Evolutionary conservation across 1,140 invertebrate species (phyloP).

Genomic region (Triops longicaudatus): DNA sequence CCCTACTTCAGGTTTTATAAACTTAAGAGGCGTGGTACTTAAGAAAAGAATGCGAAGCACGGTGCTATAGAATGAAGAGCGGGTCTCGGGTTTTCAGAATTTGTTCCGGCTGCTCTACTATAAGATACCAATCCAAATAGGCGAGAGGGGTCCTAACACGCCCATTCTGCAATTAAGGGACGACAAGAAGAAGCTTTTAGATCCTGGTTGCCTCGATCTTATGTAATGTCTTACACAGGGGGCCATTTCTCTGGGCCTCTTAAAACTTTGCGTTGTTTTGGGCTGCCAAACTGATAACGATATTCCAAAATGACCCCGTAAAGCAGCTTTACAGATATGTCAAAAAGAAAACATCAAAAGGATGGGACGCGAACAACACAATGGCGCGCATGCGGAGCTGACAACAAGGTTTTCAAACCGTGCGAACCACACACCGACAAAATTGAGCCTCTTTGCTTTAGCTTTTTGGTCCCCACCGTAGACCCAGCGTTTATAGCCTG

Average conservation of each 20-base stretch:
- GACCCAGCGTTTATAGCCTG: not conserved
- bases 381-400: not conserved
- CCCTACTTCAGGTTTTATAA: not conserved
- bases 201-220: not conserved
- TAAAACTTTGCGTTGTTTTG: not conserved
- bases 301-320: not conserved
- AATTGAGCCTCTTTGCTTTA: not conserved
- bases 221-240: not conserved
- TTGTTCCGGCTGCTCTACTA: constrained; percentile 13
- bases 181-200: constrained; percentile 11
- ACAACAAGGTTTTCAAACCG: not conserved
- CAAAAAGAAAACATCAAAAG: not conserved
- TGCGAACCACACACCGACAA: constrained; percentile 14
- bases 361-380: not conserved
- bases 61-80: not conserved
- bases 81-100: not conserved
- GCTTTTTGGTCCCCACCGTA: not conserved
- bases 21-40: constrained; percentile 4
- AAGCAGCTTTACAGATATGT: constrained; percentile 4
- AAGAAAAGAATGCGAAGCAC: constrained; percentile 1
- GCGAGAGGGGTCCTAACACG: constrained; percentile 7
- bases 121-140: not conserved
- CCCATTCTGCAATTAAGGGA: not conserved
- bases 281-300: not conserved
- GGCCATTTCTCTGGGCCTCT: not conserved